These are phyloP conservation scores for Eupleurogrammus muticus DNA, from an alignment of 2,797 vertebrate species.

Conservation along the genomic window DNA sequence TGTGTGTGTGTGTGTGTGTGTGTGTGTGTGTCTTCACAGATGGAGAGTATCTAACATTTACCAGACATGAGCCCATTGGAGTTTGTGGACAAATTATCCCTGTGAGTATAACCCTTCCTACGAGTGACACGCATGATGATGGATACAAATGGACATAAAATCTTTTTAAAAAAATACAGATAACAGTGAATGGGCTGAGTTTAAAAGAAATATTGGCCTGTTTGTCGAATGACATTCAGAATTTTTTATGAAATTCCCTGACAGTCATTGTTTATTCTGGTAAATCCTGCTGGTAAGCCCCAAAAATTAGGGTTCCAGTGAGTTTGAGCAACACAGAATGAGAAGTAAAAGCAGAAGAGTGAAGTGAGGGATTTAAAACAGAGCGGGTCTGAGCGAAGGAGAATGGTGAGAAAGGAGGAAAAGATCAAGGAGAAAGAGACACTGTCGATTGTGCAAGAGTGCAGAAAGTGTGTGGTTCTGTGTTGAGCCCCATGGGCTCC, in stretches of 20 bases:
- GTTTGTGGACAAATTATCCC: conserved; percentile 99
- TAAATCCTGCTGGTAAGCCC: conserved; percentile 64
- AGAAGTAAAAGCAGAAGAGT: conserved; percentile 59
- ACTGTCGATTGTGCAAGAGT: conserved; percentile 75
- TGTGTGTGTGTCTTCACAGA: conserved; percentile 83
- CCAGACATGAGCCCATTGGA: conserved; percentile 97
- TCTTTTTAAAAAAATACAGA: conserved; percentile 10
- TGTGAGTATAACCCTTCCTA: conserved; percentile 90
- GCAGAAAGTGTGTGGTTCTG: conserved; percentile 77
- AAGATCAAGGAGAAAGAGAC: conserved; percentile 73
- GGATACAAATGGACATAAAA: conserved; percentile 41
- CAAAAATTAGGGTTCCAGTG: conserved; percentile 47
- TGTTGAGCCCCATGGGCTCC: conserved; percentile 75
- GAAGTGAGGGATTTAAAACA: conserved; percentile 44
- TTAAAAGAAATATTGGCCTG: conserved; percentile 36
- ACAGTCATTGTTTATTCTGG: conserved; percentile 71
- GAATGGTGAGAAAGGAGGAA: conserved; percentile 69
- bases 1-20: conserved; percentile 39
- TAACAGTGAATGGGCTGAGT: conserved; percentile 27
- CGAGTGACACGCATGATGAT: conserved; percentile 43
- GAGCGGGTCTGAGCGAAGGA: conserved; percentile 45
- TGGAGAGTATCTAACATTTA: conserved; percentile 98
- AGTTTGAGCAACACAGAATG: conserved; percentile 57
- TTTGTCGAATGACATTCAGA: conserved; percentile 79
- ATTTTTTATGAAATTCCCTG: conserved; percentile 75